phyloP scores from a whole-genome alignment of 1,140 invertebrate species.

The Hirudo medicinalis region DNA sequence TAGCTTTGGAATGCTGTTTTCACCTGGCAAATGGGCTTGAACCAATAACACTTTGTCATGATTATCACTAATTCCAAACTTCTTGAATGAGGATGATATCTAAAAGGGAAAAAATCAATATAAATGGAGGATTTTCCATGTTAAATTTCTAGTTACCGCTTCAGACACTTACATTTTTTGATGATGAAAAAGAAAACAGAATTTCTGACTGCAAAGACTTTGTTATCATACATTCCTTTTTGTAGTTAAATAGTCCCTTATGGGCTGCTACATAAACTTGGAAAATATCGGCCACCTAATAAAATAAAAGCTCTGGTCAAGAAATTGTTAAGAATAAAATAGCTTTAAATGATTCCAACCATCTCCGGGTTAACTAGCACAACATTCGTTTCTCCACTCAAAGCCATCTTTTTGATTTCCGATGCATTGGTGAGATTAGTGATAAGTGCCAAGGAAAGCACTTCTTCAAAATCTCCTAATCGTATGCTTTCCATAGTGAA shows the following conservation, averaged over 20 bases:
- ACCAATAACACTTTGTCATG: not conserved
- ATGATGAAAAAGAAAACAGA: not conserved
- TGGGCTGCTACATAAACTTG: constrained; percentile 1
- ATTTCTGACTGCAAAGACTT: constrained; percentile 7
- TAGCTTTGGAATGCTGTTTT: not conserved
- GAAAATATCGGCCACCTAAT: not conserved
- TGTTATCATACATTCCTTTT: not conserved
- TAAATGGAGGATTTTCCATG: not conserved
- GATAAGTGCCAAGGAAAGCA: too few relatives aligned
- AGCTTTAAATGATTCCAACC: not conserved
- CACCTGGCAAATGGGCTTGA: not conserved
- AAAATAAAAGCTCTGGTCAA: not conserved
- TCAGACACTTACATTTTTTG: not conserved
- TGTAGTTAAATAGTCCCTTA: not conserved
- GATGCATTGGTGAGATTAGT: too few relatives aligned
- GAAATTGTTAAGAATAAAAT: not conserved
- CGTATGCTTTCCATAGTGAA: too few relatives aligned
- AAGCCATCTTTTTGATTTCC: too few relatives aligned
- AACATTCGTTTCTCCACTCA: too few relatives aligned
- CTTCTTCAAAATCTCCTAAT: too few relatives aligned
- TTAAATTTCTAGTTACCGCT: not conserved
- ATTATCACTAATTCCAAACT: not conserved
- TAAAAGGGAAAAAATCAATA: not conserved
- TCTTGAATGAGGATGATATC: constrained; percentile 9
- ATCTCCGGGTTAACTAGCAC: too few relatives aligned